Base-by-base conservation (phyloP, 2,797 vertebrate species). In the Sorex maritimensis region DNA sequence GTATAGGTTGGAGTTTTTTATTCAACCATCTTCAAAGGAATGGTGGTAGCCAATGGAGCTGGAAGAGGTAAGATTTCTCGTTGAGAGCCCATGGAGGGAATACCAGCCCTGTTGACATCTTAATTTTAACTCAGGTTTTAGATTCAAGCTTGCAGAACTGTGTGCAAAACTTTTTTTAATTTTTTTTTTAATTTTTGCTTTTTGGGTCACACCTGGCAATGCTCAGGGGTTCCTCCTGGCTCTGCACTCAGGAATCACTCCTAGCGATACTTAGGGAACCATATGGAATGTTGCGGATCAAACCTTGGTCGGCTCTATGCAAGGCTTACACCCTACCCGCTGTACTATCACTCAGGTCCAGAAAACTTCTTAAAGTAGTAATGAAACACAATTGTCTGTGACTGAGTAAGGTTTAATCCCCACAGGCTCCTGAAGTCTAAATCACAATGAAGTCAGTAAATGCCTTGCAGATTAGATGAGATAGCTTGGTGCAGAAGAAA, bases 51-150 rank as follows among this genome's bases (percentile, higher is more conserved):
- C 58, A 61, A 61, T 23, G 19, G 21, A 79, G 34, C 30, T 73
- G 6, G 21, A 26, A 73, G 38, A 30, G 26, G 19, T 26, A 78
- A 71, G 26, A 17, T 28, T 72, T 28, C 7, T 61, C 30, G 15
- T 4, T 15, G 71, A 28, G 34, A 67, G 8, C 6, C 0, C 49
- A 61, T 19, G 13, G 1, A 68, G 23, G 19, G 21, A 61, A 7
- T 61, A 0, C 0, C 52, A 19, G 13, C 23, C 15, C 34, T 26
- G 15, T 7, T 63, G 1, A 49, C n/a, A 49, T 1, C 13, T 44
- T 38, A 17, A 65, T 71, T 83, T 63, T 58, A 68, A 23, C 34
- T 13, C 12, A 67, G 13, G 58, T 72, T 69, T 85, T 7, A 61
- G 49, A 68, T 10, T 73, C 12, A 52, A n/a, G 10, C 17, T 69